Evolutionary conservation across 2,888 invertebrate species (phyloP).

Genomic region (Thecocarcelia acutangulata): DNA sequence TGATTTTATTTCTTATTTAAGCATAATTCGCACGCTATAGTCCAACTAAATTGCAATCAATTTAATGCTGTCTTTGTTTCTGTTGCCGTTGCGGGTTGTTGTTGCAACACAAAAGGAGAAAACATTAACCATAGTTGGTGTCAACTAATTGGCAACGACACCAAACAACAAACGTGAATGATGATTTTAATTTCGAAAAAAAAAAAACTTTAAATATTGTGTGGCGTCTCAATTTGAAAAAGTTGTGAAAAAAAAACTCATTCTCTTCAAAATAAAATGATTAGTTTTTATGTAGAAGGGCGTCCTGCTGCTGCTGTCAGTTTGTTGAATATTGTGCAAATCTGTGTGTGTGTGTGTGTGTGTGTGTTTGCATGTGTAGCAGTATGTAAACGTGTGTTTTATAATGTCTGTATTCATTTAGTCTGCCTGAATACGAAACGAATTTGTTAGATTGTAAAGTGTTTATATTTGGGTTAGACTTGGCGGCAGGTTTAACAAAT

Average conservation of each 20-base stretch:
- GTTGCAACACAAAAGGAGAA: conserved; percentile 28
- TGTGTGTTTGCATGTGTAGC: neutral
- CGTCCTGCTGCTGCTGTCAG: conserved; percentile 64
- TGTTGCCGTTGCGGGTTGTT: conserved; percentile 8
- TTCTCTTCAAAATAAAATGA: conserved; percentile 44
- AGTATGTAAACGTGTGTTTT: conserved; percentile 10
- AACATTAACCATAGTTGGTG: conserved; percentile 73
- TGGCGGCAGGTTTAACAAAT: conserved; percentile 61
- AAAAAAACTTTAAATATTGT: conserved; percentile 37
- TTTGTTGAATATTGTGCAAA: conserved; percentile 52
- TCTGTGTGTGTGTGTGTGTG: neutral
- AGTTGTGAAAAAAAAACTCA: conserved; percentile 33
- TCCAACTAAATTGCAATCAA: conserved; percentile 37
- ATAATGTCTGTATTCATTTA: conserved; percentile 35
- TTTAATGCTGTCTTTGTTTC: conserved; percentile 20
- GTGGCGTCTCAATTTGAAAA: conserved; percentile 61
- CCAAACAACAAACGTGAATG: conserved; percentile 63
- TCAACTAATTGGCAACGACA: conserved; percentile 80
- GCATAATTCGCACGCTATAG: conserved; percentile 64
- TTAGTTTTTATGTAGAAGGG: conserved; percentile 61
- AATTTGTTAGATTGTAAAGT: conserved; percentile 5
- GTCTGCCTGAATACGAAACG: neutral
- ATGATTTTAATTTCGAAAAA: conserved; percentile 21
- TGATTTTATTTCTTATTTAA: conserved; percentile 55
- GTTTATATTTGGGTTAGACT: conserved; percentile 53